Conservation (phyloP, 2,888 invertebrate species). For the Conops quadrifasciatus region DNA sequence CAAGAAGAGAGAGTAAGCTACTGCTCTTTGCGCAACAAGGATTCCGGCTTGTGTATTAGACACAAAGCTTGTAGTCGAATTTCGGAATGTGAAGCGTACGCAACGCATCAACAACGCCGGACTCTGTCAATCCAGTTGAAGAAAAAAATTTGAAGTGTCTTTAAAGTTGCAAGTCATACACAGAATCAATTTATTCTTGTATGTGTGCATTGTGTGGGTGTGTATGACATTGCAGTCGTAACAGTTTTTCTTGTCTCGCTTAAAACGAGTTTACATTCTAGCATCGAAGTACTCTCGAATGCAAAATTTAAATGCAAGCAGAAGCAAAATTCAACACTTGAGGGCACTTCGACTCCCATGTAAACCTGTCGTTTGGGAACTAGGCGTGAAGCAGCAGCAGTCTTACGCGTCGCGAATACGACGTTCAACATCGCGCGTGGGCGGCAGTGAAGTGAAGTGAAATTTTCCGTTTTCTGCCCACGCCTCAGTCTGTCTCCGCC, state of each 20-base stretch:
- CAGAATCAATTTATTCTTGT: neutral
- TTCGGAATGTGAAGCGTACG: constrained; percentile 38
- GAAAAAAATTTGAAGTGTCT: neutral
- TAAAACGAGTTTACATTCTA: no score
- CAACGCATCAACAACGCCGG: constrained; percentile 21
- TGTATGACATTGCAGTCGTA: no score
- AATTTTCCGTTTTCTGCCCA: neutral
- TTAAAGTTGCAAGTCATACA: neutral
- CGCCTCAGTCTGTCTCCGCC: neutral
- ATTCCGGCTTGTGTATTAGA: neutral
- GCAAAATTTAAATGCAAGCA: no score
- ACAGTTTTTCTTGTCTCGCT: no score
- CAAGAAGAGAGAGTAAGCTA: neutral
- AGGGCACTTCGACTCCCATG: no score
- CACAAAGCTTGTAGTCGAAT: constrained; percentile 38
- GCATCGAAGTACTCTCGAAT: no score
- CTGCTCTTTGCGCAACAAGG: neutral
- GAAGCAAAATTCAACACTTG: no score
- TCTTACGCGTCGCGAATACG: no score
- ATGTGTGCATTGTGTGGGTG: neutral
- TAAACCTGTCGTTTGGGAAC: no score
- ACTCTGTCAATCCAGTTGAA: neutral
- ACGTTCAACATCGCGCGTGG: no score
- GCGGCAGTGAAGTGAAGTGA: neutral
- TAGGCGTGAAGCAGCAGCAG: no score